These are phyloP conservation scores for Vulpes ferrilata DNA, from an alignment of 2,113 vertebrate species.

Conservation along the genomic window DNA sequence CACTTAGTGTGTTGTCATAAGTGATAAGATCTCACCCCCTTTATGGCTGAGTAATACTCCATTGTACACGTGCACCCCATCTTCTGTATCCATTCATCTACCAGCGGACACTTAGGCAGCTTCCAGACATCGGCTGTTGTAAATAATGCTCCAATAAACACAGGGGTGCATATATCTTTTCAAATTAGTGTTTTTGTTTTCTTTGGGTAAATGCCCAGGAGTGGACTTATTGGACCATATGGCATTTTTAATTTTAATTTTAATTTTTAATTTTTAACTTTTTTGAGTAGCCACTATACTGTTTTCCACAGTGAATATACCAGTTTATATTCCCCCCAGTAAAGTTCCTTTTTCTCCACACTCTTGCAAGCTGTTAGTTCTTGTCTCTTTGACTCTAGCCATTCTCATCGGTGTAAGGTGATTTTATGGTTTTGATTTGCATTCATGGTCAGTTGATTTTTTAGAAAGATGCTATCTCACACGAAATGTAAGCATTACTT, in stretches of 20 bases:
- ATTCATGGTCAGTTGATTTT: background rate
- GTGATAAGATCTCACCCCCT: background rate
- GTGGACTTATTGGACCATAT: background rate
- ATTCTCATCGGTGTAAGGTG: background rate
- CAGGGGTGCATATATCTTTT: background rate
- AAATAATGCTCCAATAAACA: background rate
- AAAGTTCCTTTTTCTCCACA: background rate
- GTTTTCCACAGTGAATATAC: background rate
- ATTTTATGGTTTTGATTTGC: background rate
- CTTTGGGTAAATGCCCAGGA: background rate
- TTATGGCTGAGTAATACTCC: background rate
- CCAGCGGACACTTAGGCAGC: background rate
- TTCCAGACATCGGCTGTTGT: background rate
- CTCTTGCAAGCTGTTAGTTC: background rate
- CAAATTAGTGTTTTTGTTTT: background rate
- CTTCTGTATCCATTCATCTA: background rate
- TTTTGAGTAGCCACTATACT: background rate
- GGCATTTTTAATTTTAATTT: background rate
- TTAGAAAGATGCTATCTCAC: background rate
- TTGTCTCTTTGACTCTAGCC: background rate
- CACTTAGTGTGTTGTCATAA: background rate
- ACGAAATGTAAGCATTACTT: background rate
- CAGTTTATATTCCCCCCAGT: background rate
- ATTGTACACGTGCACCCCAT: background rate
- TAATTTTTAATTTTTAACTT: background rate